Evolutionary conservation across 2,888 invertebrate species (phyloP).

Genomic region (Latrodectus hesperus): DNA sequence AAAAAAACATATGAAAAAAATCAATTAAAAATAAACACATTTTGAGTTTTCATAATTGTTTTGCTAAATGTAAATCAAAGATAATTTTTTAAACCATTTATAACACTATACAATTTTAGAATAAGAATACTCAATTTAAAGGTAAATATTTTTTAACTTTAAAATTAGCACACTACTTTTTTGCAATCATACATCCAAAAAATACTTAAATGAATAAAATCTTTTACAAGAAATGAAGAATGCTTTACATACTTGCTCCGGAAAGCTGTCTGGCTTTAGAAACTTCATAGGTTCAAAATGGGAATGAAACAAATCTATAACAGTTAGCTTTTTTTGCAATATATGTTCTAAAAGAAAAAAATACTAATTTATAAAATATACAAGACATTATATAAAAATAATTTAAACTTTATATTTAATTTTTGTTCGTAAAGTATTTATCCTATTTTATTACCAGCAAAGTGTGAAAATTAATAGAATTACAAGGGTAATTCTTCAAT

Average conservation of each 20-base stretch:
- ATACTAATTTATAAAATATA: not conserved
- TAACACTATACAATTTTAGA: not conserved
- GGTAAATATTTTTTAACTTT: not conserved
- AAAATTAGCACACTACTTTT: not conserved
- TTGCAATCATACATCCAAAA: too few relatives aligned
- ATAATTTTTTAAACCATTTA: not conserved
- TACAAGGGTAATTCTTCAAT: too few relatives aligned
- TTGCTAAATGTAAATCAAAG: not conserved
- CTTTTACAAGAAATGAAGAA: too few relatives aligned
- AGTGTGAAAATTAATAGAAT: too few relatives aligned
- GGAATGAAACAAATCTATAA: constrained; percentile 93
- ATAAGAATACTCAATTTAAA: not conserved
- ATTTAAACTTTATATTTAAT: too few relatives aligned
- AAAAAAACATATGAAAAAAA: constrained; percentile 52
- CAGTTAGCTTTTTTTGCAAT: constrained; percentile 88
- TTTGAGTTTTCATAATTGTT: not conserved
- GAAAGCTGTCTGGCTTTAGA: constrained; percentile 84
- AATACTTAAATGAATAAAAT: too few relatives aligned
- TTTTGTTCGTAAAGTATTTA: too few relatives aligned
- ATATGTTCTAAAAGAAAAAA: constrained; percentile 82
- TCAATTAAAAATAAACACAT: not conserved
- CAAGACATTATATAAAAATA: too few relatives aligned
- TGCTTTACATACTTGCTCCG: constrained; percentile 81
- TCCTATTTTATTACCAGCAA: too few relatives aligned
- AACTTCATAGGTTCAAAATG: constrained; percentile 95